phyloP scores from a whole-genome alignment of 2,888 invertebrate species.

The Corbicula japonica region DNA sequence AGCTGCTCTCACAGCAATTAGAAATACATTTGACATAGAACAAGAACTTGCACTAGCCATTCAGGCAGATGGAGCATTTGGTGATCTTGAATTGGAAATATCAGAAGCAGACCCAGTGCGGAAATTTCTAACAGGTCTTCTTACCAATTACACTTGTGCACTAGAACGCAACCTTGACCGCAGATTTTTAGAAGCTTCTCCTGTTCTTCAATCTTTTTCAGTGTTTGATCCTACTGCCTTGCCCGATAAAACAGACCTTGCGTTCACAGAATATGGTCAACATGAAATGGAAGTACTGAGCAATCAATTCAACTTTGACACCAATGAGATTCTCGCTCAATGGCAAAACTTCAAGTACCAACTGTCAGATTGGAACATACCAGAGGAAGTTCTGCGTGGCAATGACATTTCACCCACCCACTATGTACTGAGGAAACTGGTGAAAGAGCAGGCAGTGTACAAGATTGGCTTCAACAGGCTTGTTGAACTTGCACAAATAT shows the following conservation, averaged over 20 bases:
- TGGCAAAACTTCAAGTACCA: constrained; percentile 32
- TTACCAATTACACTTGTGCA: constrained; percentile 8
- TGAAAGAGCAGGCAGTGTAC: constrained; percentile 4
- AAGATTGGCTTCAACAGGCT: background rate
- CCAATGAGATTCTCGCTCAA: background rate
- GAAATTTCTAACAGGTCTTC: background rate
- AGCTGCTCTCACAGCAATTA: background rate
- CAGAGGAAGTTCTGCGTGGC: no score
- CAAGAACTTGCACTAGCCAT: background rate
- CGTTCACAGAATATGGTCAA: constrained; percentile 3
- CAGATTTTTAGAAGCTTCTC: constrained; percentile 8
- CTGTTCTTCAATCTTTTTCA: no score
- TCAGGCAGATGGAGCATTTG: background rate
- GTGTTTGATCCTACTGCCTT: no score
- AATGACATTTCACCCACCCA: background rate
- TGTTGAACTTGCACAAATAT: constrained; percentile 5
- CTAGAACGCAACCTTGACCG: constrained; percentile 17
- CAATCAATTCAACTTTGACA: background rate
- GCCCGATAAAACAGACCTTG: no score
- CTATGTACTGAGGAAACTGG: background rate
- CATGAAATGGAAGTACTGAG: constrained; percentile 5
- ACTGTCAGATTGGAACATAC: constrained; percentile 7
- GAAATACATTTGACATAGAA: constrained; percentile 5
- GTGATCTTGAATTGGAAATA: background rate
- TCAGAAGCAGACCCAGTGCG: constrained; percentile 1